phyloP scores from a whole-genome alignment of 2,888 invertebrate species.

The Aphodius granarius region DNA sequence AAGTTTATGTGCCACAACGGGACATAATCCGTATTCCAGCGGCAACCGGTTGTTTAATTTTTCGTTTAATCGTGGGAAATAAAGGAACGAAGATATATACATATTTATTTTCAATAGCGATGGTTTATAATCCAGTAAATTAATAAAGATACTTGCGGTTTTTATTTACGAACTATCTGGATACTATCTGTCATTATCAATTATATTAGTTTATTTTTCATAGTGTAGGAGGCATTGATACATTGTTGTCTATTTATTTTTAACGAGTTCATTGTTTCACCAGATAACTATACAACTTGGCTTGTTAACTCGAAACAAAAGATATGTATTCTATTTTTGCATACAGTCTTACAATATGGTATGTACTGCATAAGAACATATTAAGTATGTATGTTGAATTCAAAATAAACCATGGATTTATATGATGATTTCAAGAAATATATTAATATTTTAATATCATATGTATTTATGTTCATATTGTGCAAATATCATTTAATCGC shows the following conservation, averaged over 20 bases:
- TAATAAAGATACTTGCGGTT: too few species aligned
- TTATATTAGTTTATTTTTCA: background rate
- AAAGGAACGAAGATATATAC: background rate
- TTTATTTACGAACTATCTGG: background rate
- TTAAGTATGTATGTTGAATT: too few species aligned
- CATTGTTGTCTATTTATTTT: background rate
- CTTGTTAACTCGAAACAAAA: background rate
- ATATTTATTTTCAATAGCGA: too few species aligned
- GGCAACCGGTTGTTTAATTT: background rate
- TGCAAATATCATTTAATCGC: too few species aligned
- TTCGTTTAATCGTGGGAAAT: background rate
- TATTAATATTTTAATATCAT: too few species aligned
- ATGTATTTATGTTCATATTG: too few species aligned
- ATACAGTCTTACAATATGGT: too few species aligned
- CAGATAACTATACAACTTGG: background rate
- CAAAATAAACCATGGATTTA: too few species aligned
- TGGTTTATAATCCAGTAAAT: too few species aligned
- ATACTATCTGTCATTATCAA: background rate
- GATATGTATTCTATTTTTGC: background rate
- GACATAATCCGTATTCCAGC: background rate
- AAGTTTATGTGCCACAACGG: background rate
- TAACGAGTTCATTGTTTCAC: background rate
- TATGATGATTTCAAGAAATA: too few species aligned
- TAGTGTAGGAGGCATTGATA: background rate
- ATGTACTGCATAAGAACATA: too few species aligned